A percentile compares a stretch with the other conserved stretches of the same genome.
Evolutionary conservation across 1,140 invertebrate species (phyloP).

Genomic region (Bombyx mori): ASM3026992v2 NC_085115.1:2090501-2091000

Average conservation of each 20-base stretch:
- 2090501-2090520: too few relatives aligned
- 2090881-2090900: slow-evolving; percentile 20
- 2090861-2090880: slow-evolving; percentile 62
- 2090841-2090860: slow-evolving; percentile 65
- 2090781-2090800: slow-evolving; percentile 64
- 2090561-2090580: too few relatives aligned
- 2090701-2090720: neutral
- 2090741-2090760: slow-evolving; percentile 19
- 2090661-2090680: neutral
- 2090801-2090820: slow-evolving; percentile 65
- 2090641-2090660: too few relatives aligned
- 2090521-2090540: too few relatives aligned
- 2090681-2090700: neutral
- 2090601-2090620: too few relatives aligned
- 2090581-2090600: too few relatives aligned
- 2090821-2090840: slow-evolving; percentile 70
- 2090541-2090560: too few relatives aligned
- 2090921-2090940: too few relatives aligned
- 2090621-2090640: too few relatives aligned
- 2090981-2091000: too few relatives aligned
- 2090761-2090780: slow-evolving; percentile 20
- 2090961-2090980: too few relatives aligned
- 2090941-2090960: too few relatives aligned
- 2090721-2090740: slow-evolving; percentile 13
- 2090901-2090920: slow-evolving; percentile 8